Base-by-base conservation (phyloP, 2,888 invertebrate genomes). In the Pheosia gnoma region DNA sequence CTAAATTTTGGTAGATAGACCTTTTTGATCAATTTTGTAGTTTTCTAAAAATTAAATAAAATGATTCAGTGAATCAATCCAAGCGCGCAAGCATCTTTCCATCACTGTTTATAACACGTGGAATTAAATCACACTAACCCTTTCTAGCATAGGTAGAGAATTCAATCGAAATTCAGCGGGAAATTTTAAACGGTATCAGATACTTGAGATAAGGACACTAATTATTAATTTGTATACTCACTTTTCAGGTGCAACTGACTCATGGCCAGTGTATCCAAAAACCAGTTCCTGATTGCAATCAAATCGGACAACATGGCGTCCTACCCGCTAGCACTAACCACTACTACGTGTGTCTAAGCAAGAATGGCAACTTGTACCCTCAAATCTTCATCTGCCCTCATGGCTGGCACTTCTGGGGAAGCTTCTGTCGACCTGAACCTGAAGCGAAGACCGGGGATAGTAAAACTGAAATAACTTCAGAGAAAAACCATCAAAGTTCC, bases 321-420 rank as follows among this genome's bases (percentile, higher is more conserved):
- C 63, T 93, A 3, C 68, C 77, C 0, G 52, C 69, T 37, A 91
- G 91, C 61, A 78, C 84, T 7, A 91, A 91, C 67, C 89, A 93
- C 71, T 93, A 93, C 75, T 93, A 87, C 77, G 88, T 93, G 0
- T 93, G 93, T 53, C 78, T 92, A 3, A 75, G 75, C 36, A 89
- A 83, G 54, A 67, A 81, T 0, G 81, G 83, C 0, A 51, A 39
- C 0, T 59, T 91, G 0, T 82, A 86, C 38, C 91, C 93, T 4
- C 93, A 93, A 73, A 70, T 93, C 36, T 92, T 93, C 75, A 84
- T 93, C 54, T 93, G 93, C 55, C 93, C 93, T 0, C 87, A 92
- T 60, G 93, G 93, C 7, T 92, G 90, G 90, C 83, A 78, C 68
- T 93, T 90, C 75, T 85, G 83, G 78, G 84, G 83, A 3, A 87